These are phyloP conservation scores for Hydrochoerus hydrochaeris DNA, from an alignment of 2,113 vertebrate genomes.

Conservation along the genomic window DNA sequence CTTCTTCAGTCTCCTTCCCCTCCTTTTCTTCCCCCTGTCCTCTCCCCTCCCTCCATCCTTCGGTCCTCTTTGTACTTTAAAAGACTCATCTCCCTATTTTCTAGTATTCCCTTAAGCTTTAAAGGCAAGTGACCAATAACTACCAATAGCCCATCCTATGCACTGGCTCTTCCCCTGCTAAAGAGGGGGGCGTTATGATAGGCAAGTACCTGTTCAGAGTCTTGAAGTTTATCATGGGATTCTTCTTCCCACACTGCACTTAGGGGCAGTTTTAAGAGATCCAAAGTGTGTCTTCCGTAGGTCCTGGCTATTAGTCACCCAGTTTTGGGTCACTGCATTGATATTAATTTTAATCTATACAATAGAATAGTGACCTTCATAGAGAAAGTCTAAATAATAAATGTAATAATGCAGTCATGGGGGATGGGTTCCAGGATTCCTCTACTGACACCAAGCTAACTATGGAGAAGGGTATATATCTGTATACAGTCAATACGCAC, in stretches of 20 bases:
- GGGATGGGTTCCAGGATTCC: not conserved
- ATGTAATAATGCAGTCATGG: not conserved
- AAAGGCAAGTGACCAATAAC: not conserved
- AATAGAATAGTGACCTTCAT: not conserved
- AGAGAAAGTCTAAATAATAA: not conserved
- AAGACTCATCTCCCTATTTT: not conserved
- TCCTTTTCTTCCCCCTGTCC: not conserved
- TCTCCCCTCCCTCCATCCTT: not conserved
- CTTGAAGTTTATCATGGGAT: not conserved
- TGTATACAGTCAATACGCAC: too few relatives aligned
- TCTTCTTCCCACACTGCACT: not conserved
- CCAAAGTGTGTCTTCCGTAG: not conserved
- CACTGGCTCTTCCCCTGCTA: not conserved
- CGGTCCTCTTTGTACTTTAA: not conserved
- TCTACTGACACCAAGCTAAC: not conserved
- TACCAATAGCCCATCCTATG: not conserved
- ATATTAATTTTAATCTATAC: not conserved
- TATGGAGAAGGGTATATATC: not conserved
- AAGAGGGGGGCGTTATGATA: not conserved
- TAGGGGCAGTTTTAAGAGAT: not conserved
- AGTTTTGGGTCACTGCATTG: not conserved
- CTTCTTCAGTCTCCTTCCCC: not conserved
- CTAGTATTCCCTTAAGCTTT: not conserved
- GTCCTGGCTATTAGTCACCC: not conserved
- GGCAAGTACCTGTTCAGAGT: not conserved